phyloP scores from a whole-genome alignment of 2,797 vertebrate genomes.

The Pseudomugil gertrudae region DNA sequence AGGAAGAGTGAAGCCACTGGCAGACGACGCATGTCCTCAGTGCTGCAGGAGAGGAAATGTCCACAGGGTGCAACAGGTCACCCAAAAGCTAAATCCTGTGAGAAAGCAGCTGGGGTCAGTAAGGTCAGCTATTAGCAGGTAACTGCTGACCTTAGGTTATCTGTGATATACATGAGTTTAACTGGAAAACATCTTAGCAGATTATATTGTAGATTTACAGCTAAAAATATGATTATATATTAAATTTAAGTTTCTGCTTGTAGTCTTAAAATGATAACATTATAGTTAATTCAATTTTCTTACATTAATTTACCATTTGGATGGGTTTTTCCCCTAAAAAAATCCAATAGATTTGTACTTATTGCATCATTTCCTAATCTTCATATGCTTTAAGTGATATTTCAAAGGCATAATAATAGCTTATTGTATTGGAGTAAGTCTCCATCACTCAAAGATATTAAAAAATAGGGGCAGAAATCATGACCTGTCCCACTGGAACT shows the following conservation, averaged over 20 bases:
- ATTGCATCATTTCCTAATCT: too few relatives aligned
- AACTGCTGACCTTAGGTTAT: not conserved
- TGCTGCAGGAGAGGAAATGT: constrained; percentile 31
- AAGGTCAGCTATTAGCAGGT: not conserved
- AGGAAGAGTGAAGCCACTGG: constrained; percentile 74
- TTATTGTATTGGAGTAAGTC: not conserved
- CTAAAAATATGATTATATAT: too few relatives aligned
- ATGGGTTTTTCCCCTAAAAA: not conserved
- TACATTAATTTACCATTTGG: too few relatives aligned
- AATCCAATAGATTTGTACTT: not conserved
- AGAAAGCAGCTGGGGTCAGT: not conserved
- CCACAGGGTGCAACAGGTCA: constrained; percentile 25
- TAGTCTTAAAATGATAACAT: too few relatives aligned
- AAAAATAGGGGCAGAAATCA: too few relatives aligned
- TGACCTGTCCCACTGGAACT: too few relatives aligned
- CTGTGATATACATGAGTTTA: not conserved
- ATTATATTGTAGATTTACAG: not conserved
- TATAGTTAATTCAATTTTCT: too few relatives aligned
- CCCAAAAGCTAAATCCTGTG: constrained; percentile 29
- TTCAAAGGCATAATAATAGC: not conserved
- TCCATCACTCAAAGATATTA: not conserved
- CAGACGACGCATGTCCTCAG: constrained; percentile 75
- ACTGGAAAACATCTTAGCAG: not conserved
- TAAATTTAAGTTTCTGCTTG: too few relatives aligned
- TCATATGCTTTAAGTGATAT: not conserved